These are phyloP conservation scores for Cyphomyrmex costatus DNA, from an alignment of 1,140 invertebrate species.

Conservation along the genomic window DNA sequence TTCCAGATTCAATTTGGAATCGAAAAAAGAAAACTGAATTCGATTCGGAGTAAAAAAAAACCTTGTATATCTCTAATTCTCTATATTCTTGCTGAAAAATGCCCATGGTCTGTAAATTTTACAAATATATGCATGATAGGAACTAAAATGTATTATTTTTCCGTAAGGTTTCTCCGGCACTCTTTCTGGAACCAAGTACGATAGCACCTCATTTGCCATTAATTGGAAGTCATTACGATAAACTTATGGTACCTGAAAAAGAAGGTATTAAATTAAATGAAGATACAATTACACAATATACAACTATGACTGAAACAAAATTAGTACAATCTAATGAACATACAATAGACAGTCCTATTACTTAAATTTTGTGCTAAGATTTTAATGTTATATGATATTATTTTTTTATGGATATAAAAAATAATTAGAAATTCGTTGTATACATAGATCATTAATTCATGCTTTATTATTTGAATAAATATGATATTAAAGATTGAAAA, in stretches of 20 bases:
- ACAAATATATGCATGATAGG: background rate
- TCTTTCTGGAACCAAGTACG: conserved; percentile 88
- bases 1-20: too few species aligned
- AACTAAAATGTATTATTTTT: conserved; percentile 47
- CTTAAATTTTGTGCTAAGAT: conserved; percentile 65
- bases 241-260: conserved; percentile 81
- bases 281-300: conserved; percentile 16
- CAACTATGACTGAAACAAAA: background rate
- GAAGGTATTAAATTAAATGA: conserved; percentile 46
- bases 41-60: too few species aligned
- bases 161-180: conserved; percentile 83
- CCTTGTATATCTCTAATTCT: too few species aligned
- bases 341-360: conserved; percentile 70
- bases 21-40: too few species aligned
- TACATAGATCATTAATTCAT: background rate
- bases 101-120: background rate
- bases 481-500: background rate
- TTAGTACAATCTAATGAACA: conserved; percentile 4
- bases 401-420: conserved; percentile 21
- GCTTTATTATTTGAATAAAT: background rate
- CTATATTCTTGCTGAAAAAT: too few species aligned
- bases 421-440: conserved; percentile 7
- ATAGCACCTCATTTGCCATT: conserved; percentile 87
- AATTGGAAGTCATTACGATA: conserved; percentile 83
- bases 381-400: background rate